phyloP scores from a whole-genome alignment of 1,140 invertebrate species.

The Drosophila ficusphila region DNA sequence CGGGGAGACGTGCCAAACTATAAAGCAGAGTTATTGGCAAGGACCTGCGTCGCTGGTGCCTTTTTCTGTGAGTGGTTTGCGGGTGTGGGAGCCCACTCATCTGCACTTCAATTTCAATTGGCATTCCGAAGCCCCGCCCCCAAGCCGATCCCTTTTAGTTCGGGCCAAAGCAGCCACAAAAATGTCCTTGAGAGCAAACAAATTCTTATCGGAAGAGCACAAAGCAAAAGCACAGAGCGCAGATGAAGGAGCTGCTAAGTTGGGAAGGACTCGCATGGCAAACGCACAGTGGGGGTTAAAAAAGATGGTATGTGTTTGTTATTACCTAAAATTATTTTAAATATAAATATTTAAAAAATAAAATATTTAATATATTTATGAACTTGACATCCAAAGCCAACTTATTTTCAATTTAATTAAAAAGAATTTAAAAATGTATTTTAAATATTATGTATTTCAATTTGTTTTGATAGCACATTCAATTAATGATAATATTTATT shows the following conservation, averaged over 20 bases:
- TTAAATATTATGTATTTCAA: not conserved
- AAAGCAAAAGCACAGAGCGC: constrained; percentile 54
- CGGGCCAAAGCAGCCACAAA: constrained; percentile 65
- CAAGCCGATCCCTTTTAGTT: constrained; percentile 20
- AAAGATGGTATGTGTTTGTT: not conserved
- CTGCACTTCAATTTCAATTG: constrained; percentile 78
- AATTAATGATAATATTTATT: too few relatives aligned
- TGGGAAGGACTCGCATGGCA: not conserved
- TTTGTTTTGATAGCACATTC: too few relatives aligned
- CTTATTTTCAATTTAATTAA: too few relatives aligned
- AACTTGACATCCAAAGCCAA: too few relatives aligned
- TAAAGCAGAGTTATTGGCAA: constrained; percentile 62
- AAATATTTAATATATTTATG: too few relatives aligned
- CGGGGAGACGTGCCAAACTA: constrained; percentile 57
- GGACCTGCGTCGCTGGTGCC: constrained; percentile 12
- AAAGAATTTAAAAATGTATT: too few relatives aligned
- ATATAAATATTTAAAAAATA: too few relatives aligned
- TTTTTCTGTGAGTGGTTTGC: constrained; percentile 12
- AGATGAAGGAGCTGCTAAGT: constrained; percentile 26
- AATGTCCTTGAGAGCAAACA: constrained; percentile 72
- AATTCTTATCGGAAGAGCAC: constrained; percentile 73
- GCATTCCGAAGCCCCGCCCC: constrained; percentile 45
- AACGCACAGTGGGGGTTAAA: constrained; percentile 14
- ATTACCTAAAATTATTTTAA: too few relatives aligned
- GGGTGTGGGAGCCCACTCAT: constrained; percentile 42